Evolutionary conservation across 2,113 vertebrate species (phyloP).

Genomic region (Cervus canadensis): DNA sequence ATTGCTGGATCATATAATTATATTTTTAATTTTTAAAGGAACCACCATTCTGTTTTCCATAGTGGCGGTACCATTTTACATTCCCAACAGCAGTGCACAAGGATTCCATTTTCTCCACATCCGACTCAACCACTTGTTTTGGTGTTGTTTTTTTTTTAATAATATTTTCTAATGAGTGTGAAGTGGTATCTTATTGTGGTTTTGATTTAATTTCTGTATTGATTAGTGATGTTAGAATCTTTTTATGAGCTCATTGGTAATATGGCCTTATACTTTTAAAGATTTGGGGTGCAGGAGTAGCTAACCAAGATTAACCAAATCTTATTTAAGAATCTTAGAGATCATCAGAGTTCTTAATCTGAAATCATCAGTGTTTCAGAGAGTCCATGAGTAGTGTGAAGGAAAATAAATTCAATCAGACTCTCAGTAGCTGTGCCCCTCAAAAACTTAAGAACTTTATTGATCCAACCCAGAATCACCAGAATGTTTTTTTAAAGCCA

Average conservation of each 20-base stretch:
- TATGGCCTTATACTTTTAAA: not conserved
- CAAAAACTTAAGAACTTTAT: not conserved
- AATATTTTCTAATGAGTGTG: not conserved
- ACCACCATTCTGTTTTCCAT: not conserved
- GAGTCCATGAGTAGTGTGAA: not conserved
- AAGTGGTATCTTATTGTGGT: not conserved
- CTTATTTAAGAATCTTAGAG: not conserved
- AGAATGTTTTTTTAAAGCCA: not conserved
- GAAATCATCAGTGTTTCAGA: conserved; percentile 1
- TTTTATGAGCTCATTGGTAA: not conserved
- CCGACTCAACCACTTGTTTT: not conserved
- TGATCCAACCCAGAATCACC: not conserved
- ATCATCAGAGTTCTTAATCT: not conserved
- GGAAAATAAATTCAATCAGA: not conserved
- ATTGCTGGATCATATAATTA: not conserved
- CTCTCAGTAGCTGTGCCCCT: not conserved
- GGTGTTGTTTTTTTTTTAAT: not conserved
- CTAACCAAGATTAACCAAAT: not conserved
- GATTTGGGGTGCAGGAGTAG: not conserved
- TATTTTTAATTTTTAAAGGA: not conserved
- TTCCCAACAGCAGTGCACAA: not conserved
- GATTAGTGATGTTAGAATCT: not conserved
- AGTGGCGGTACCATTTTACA: not conserved
- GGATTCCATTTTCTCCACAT: not conserved
- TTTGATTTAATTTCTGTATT: not conserved